Evolutionary conservation across 2,888 invertebrate species (phyloP).

Genomic region (Tenthredo livida): DNA sequence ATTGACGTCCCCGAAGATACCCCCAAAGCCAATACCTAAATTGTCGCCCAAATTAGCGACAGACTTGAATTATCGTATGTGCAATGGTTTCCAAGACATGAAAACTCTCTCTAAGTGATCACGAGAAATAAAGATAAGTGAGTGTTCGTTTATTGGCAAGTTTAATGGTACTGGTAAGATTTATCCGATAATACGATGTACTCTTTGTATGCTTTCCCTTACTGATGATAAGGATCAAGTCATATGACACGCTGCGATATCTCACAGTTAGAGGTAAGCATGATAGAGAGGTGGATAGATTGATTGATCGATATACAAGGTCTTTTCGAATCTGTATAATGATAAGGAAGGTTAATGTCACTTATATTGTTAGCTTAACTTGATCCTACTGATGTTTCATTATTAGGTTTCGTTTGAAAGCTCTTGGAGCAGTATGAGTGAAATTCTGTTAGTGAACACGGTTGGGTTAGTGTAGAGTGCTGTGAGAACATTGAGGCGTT

Average conservation of each 20-base stretch:
- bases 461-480: neutral
- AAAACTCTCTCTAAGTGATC: neutral
- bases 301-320: neutral
- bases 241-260: neutral
- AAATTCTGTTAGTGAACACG: neutral
- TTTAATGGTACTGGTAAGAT: neutral
- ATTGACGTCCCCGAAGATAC: neutral
- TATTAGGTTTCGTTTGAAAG: constrained; percentile 7
- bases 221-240: neutral
- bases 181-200: neutral
- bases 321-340: neutral
- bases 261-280: neutral
- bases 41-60: neutral
- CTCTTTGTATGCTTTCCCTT: neutral
- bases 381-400: neutral
- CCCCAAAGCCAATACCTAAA: neutral
- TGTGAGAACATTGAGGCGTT: constrained; percentile 26
- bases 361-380: neutral
- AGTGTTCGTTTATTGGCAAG: neutral
- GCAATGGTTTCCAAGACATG: neutral
- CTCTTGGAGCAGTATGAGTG: neutral
- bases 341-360: neutral
- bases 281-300: neutral
- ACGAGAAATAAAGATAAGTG: neutral
- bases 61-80: neutral